Evolutionary conservation across 2,113 vertebrate species (phyloP), one percentile per base, ranked within the genome.

Genomic region (Mesembrinibis cayennensis): DNA sequence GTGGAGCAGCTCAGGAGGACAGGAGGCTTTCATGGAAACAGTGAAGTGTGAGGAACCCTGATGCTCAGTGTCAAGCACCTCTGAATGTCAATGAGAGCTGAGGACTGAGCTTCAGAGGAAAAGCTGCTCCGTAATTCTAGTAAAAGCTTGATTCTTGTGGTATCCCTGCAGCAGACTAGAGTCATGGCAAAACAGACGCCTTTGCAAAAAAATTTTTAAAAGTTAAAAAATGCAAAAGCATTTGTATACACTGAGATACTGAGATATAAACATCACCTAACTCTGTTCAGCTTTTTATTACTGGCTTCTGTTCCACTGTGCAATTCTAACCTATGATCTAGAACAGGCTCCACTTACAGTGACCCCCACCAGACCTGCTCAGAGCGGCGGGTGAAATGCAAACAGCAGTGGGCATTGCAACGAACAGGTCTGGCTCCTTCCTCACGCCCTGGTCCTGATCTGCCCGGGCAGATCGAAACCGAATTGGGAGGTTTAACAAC

Each of bases 331-430:
- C 47, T 42, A 13, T 2, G 10, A 23, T 10, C 27, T 7, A 32
- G 27, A 44, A 34, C 20, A 63, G 52, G 66, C 38, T 84, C 49
- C 59, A 16, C 62, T 52, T 6, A 4, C 66, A 40, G 7, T 5
- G 53, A 15, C 3, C 4, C 22, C 15, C 49, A 26, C 10, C 58
- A 76, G 52, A n/a, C 12, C 40, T 34, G 78, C 79, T 72, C 11
- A 15, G 59, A 62, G 34, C 0, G 0, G 47, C 2, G 34, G n/a
- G 36, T 49, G 65, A 90, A 63, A 79, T 3, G n/a, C 73, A 38
- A 21, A 49, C 21, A 23, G 38, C 23, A 50, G 44, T 0, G 18
- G 29, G 76, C 27, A 16, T 0, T 32, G 65, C 20, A 44, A 10
- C 4, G 27, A 78, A 21, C 25, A 16, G 44, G 29, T 13, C 20